These are phyloP conservation scores for Periophthalmus modestus DNA, from an alignment of 2,113 vertebrate genomes.

Conservation along the genomic window DNA sequence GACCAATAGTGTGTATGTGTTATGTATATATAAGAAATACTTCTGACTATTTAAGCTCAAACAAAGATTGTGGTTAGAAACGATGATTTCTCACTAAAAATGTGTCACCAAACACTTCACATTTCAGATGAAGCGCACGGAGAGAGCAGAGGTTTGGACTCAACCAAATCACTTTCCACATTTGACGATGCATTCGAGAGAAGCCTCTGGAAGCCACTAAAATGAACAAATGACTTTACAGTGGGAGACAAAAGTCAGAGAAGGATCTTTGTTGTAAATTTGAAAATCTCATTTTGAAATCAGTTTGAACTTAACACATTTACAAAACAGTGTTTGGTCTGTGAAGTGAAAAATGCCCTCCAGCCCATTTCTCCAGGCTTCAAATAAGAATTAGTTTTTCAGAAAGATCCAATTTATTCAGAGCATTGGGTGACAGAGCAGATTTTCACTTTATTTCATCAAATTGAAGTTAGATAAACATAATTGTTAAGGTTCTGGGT, in stretches of 20 bases:
- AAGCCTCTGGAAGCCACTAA: background rate
- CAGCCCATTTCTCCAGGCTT: background rate
- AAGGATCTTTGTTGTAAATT: background rate
- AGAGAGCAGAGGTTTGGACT: background rate
- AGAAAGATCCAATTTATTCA: background rate
- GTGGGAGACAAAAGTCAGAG: background rate
- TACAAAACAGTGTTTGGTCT: background rate
- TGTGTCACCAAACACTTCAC: background rate
- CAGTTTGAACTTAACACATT: background rate
- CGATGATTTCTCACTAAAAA: background rate
- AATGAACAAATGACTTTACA: background rate
- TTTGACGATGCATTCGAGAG: background rate
- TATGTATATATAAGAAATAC: too few relatives aligned
- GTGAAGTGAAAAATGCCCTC: slow-evolving; percentile 1
- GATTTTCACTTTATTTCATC: background rate
- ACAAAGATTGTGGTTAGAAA: background rate
- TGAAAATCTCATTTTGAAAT: background rate
- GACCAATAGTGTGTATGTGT: too few relatives aligned
- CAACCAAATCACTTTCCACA: background rate
- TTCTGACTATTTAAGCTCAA: too few relatives aligned
- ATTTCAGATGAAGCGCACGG: background rate
- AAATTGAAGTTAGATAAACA: background rate
- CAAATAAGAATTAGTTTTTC: background rate
- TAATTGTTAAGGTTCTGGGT: too few relatives aligned
- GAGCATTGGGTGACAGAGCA: background rate